These are phyloP conservation scores for Amyelois transitella DNA, from an alignment of 1,140 invertebrate genomes.

Conservation along the genomic window DNA sequence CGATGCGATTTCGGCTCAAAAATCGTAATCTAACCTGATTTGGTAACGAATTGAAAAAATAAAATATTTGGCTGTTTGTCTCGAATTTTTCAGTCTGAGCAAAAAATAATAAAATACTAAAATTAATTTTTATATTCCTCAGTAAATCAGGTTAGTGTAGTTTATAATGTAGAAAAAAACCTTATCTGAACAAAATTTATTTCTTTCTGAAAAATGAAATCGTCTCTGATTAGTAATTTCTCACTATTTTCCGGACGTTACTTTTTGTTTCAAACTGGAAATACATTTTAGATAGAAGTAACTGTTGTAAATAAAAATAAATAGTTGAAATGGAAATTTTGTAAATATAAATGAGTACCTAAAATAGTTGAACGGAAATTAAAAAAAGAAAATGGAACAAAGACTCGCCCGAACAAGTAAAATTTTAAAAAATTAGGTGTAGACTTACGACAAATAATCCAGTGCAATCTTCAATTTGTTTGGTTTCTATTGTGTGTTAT, in stretches of 20 bases:
- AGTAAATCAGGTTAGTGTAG: background rate
- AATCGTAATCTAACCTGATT: constrained; percentile 7
- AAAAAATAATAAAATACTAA: background rate
- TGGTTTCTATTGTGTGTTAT: constrained; percentile 46
- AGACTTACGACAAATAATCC: constrained; percentile 40
- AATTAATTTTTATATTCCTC: background rate
- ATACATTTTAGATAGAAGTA: constrained; percentile 58
- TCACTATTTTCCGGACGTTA: background rate
- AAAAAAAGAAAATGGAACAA: constrained; percentile 62
- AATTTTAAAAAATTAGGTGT: constrained; percentile 35
- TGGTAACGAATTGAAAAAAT: constrained; percentile 14
- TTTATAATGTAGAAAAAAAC: background rate
- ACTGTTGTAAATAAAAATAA: constrained; percentile 63
- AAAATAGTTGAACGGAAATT: constrained; percentile 49
- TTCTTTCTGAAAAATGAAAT: constrained; percentile 41
- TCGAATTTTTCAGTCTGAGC: constrained; percentile 25
- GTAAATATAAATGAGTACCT: constrained; percentile 59
- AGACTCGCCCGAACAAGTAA: constrained; percentile 67
- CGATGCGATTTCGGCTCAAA: constrained; percentile 58
- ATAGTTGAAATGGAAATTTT: constrained; percentile 48
- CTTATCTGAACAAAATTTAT: constrained; percentile 1
- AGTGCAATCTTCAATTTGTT: constrained; percentile 65
- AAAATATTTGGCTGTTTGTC: constrained; percentile 17
- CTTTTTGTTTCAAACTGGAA: background rate
- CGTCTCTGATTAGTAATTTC: constrained; percentile 64